Base-by-base conservation (phyloP, 1,140 invertebrate species). In the Anoplolepis gracilipes region DNA sequence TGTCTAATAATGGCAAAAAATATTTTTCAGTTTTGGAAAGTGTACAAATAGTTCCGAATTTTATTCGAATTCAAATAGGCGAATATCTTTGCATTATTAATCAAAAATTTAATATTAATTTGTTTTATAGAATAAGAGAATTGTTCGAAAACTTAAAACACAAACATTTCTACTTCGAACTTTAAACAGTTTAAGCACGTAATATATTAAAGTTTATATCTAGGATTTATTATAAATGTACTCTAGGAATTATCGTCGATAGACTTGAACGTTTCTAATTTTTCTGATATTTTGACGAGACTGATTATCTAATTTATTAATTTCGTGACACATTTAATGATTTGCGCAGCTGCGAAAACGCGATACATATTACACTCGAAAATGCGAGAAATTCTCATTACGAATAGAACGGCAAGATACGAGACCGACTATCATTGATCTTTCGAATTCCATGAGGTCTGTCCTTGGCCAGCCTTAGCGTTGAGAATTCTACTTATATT, bases 371-470 rank as follows among this genome's bases (percentile, higher is more conserved):
- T 30, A 36, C 76, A 53, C 79, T 86, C 36, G 82, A 77, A 88
- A 92, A 92, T 92, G 90, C 87, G 84, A 92, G 90, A 92, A 92
- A 92, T 92, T 92, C 78, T 92, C 91, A 92, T 92, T 92, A 92
- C 49, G 81, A 30, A 11, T 49, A 42, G 13, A 39, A 49, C 5
- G 19, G 19, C 6, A 39, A 42, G 42, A 8, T 22, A 10, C 49
- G 70, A 87, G 62, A 67, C 13, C 75, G 28, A 59, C n/a, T 75
- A 88, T 85, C 91, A 92, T 89, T 88, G 91, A 92, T 92, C 90
- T 92, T 92, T 87, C 87, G 73, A 84, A 90, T 87, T 90, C 88
- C 84, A n/a, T 33, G 22, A 25, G 57, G 22, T 84, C 33, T 82
- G 86, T 55, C 88, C 89, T 88, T 88, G 86, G 78, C 64, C 84